phyloP scores from a whole-genome alignment of 2,888 invertebrate genomes.

The Portevinia maculata region DNA sequence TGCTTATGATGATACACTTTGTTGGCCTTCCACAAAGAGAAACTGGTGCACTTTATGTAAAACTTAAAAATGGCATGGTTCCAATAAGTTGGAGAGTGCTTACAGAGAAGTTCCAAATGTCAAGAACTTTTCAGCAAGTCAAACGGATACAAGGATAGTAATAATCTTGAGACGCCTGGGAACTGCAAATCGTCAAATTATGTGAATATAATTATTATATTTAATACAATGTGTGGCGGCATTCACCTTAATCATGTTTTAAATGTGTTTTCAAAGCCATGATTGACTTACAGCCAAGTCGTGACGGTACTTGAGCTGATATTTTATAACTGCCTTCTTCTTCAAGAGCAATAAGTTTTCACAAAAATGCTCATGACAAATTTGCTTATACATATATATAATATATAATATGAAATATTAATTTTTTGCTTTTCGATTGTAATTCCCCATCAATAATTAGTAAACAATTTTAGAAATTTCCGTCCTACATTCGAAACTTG shows the following conservation, averaged over 20 bases:
- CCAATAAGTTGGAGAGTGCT: conserved; percentile 1
- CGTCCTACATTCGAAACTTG: too few species aligned
- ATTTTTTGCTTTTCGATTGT: too few species aligned
- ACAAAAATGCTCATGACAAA: not conserved
- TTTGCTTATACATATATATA: too few species aligned
- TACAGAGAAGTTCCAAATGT: conserved; percentile 8
- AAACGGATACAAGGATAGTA: not conserved
- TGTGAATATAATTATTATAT: not conserved
- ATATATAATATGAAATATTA: not conserved
- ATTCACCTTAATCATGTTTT: conserved; percentile 5
- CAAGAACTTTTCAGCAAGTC: conserved; percentile 1
- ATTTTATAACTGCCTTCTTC: conserved; percentile 15
- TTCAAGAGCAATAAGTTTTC: not conserved
- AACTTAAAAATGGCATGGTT: conserved; percentile 26
- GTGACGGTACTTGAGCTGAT: not conserved
- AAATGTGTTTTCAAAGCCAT: not conserved
- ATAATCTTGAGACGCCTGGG: not conserved
- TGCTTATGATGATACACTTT: conserved; percentile 2
- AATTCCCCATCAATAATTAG: too few species aligned
- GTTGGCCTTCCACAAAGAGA: conserved; percentile 18
- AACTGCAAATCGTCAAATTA: conserved; percentile 2
- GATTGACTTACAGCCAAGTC: conserved; percentile 3
- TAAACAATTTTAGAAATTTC: too few species aligned
- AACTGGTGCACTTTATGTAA: conserved; percentile 28
- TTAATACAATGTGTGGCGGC: not conserved